Conservation (phyloP, 2,113 vertebrate species). For the Helogale parvula region DNA sequence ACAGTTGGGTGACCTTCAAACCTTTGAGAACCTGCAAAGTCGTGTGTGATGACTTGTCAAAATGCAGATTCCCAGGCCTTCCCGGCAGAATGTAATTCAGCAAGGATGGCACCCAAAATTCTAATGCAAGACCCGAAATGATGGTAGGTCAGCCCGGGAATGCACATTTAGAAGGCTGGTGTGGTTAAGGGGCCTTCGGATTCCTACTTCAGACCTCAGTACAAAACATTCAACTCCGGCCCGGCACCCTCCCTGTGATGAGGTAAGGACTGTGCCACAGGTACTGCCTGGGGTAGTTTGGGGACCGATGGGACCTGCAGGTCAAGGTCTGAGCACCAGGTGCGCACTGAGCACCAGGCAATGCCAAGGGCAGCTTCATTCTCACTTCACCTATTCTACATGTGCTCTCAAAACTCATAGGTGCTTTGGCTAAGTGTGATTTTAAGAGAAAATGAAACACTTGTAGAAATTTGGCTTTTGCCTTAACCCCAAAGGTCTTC, state of each 20-base stretch:
- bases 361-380: no score
- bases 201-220: neutral
- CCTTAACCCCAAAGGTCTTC: neutral
- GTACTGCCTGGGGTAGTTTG: accelerated
- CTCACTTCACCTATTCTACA: neutral
- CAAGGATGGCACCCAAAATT: accelerated
- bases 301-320: neutral
- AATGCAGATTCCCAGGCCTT: neutral
- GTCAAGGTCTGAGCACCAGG: neutral
- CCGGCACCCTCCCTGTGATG: neutral
- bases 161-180: neutral
- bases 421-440: neutral
- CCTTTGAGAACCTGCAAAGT: neutral
- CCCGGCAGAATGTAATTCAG: neutral
- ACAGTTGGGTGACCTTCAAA: neutral
- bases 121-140: neutral
- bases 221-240: neutral
- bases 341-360: accelerated
- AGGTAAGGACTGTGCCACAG: no score
- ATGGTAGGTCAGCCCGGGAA: no score
- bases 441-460: neutral
- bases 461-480: neutral
- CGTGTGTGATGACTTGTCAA: neutral
- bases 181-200: accelerated
- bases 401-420: neutral